Evolutionary conservation across 2,113 vertebrate species (phyloP).

Genomic region (Amia ocellicauda): DNA sequence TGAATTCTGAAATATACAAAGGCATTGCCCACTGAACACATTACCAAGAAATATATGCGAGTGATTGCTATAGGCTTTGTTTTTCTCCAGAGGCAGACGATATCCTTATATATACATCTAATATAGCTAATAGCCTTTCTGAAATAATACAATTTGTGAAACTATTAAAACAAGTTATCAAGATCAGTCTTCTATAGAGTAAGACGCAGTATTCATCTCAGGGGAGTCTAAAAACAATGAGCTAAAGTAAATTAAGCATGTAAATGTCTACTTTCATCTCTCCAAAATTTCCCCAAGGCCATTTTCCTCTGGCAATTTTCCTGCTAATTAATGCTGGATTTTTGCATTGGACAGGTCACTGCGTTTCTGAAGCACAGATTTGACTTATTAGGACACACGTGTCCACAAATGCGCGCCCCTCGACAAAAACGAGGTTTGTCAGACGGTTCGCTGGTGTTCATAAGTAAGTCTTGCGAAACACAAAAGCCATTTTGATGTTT

Average conservation of each 20-base stretch:
- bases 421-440: neutral
- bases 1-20: neutral
- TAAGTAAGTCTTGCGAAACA: neutral
- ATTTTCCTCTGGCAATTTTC: neutral
- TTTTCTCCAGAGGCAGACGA: neutral
- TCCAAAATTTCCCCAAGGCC: neutral
- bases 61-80: neutral
- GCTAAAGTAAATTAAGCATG: constrained; percentile 1
- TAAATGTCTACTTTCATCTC: constrained; percentile 5
- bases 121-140: too few species aligned
- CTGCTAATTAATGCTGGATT: constrained; percentile 4
- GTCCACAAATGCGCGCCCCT: neutral
- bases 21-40: neutral
- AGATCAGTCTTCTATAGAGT: neutral
- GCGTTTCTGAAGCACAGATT: neutral
- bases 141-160: neutral
- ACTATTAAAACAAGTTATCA: neutral
- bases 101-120: too few species aligned
- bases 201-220: neutral
- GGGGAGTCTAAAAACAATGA: neutral
- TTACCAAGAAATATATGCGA: neutral
- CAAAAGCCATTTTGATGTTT: neutral
- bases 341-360: neutral
- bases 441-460: neutral
- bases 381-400: neutral